Evolutionary conservation across 2,113 vertebrate species (phyloP).

Genomic region (Campylorhamphus procurvoides): DNA sequence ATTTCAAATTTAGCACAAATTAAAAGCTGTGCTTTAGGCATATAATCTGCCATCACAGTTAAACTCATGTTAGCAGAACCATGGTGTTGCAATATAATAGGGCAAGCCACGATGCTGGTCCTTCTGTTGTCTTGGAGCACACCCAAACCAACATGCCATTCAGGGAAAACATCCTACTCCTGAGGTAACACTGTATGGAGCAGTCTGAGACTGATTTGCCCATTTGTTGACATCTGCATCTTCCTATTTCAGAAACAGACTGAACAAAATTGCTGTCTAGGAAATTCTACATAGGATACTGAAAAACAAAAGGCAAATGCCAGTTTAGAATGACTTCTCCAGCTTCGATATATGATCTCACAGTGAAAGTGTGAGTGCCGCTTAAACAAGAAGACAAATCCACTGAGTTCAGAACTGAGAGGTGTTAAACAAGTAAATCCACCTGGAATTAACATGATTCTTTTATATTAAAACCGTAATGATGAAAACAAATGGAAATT

Average conservation of each 20-base stretch:
- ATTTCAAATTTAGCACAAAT: not conserved
- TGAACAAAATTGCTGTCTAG: not conserved
- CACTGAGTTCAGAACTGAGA: not conserved
- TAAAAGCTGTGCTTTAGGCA: not conserved
- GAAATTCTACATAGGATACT: slow-evolving; percentile 7
- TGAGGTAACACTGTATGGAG: not conserved
- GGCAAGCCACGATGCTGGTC: not conserved
- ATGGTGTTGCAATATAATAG: not conserved
- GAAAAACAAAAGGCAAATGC: slow-evolving; percentile 18
- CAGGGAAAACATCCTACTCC: not conserved
- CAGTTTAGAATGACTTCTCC: not conserved
- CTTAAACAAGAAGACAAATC: not conserved
- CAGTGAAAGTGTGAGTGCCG: not conserved
- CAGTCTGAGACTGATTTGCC: not conserved
- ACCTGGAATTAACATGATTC: not conserved
- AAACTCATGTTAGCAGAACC: not conserved
- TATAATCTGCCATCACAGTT: not conserved
- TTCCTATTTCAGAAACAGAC: slow-evolving; percentile 36
- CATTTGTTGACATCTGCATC: slow-evolving; percentile 35
- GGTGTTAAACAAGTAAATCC: not conserved
- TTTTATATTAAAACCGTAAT: not conserved
- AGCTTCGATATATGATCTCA: not conserved
- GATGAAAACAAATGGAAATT: slow-evolving; percentile 17
- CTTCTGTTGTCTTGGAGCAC: not conserved
- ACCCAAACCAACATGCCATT: not conserved